phyloP scores from a whole-genome alignment of 2,113 vertebrate species.

The Steatornis caripensis region DNA sequence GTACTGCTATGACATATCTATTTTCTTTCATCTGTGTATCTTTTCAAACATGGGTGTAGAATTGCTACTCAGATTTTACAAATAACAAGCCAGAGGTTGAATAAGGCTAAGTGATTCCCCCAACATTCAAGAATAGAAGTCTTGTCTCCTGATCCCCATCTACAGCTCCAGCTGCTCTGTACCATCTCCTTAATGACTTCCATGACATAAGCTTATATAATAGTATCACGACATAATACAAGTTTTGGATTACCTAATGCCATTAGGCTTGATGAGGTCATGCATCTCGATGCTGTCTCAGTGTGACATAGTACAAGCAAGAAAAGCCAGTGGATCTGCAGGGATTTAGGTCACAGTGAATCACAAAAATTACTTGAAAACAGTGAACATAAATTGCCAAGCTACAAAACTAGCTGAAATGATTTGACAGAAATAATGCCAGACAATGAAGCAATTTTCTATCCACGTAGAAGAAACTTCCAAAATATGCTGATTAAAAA shows the following conservation, averaged over 20 bases:
- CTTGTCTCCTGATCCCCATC: not conserved
- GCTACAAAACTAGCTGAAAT: slow-evolving; percentile 16
- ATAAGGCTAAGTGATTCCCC: not conserved
- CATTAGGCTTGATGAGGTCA: not conserved
- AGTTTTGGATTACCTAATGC: not conserved
- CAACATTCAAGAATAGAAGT: not conserved
- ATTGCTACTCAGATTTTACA: not conserved
- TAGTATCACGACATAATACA: not conserved
- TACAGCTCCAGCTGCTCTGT: not conserved
- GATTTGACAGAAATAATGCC: not conserved
- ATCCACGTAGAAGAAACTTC: not conserved
- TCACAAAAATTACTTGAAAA: slow-evolving; percentile 1
- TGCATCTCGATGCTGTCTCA: not conserved
- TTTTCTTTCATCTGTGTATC: not conserved
- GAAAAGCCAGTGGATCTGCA: not conserved
- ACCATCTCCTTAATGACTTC: not conserved
- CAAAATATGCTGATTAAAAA: not conserved
- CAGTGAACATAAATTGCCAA: not conserved
- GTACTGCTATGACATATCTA: not conserved
- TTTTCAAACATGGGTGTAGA: not conserved
- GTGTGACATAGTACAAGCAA: not conserved
- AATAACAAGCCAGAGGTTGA: not conserved
- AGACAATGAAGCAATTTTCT: not conserved
- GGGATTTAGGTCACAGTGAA: not conserved
- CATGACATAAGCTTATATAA: not conserved